Evolutionary conservation across 2,888 invertebrate species (phyloP), one percentile per base, ranked within the genome.

Genomic region (Trichogramma evanescens): DNA sequence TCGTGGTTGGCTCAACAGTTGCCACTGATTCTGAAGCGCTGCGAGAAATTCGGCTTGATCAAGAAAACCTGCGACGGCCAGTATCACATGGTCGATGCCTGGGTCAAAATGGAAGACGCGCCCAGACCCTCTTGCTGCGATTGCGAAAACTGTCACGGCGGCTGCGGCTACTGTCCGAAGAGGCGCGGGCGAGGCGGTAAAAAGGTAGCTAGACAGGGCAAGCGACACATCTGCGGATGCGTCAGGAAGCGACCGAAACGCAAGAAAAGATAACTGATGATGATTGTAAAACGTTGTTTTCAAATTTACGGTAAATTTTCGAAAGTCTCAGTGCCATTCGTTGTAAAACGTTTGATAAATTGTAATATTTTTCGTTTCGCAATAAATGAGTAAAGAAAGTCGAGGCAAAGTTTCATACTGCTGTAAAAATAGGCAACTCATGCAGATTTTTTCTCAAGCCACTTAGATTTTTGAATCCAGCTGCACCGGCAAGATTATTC

Each of bases 81-180:
- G 1, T 69, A 64, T 52, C 50, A 49, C 38, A 54, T 66, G n/a
- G 5, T 41, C 51, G 65, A 62, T 80, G 10, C 78, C 90, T 91
- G 84, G 51, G 84, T 5, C 5, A 4, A 5, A 9, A 9, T 4
- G 26, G 2, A 4, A 46, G 2, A 8, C n/a, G 10, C 39, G 45
- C 7, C 7, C 43, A 65, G 44, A 7, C 67, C 67, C 5, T 8
- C 61, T 1, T 69, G 68, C 56, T 70, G 70, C 65, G 65, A 68
- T 26, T 70, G 70, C 49, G 45, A 56, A 4, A 58, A 67, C 44
- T 70, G 70, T 59, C 56, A 61, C 5, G 70, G 70, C 3, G 59
- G 59, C 9, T 70, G 70, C 44, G 69, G 70, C 44, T 67, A 53
- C 53, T 70, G 69, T 44, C 62, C 64, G 1, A 59, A 50, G 41